Conservation (phyloP, 2,888 invertebrate species). For the Zygothrica quintamaculata region DNA sequence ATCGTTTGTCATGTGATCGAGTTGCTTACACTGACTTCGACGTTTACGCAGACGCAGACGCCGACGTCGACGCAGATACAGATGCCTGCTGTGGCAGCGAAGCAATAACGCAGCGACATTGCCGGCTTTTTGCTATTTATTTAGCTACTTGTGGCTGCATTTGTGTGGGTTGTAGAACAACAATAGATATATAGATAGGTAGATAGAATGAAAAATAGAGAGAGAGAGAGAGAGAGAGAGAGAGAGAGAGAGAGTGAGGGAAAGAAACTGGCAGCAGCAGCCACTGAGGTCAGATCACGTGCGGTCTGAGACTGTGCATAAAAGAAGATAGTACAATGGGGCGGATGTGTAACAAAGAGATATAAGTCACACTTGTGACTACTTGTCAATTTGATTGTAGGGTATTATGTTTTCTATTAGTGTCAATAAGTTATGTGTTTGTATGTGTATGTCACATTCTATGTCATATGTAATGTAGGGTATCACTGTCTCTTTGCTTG, state of each 20-base stretch:
- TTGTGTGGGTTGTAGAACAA: conserved; percentile 26
- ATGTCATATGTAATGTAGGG: too few relatives aligned
- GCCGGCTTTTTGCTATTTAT: conserved; percentile 41
- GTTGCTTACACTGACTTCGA: conserved; percentile 20
- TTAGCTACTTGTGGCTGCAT: conserved; percentile 62
- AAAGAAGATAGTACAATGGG: background rate
- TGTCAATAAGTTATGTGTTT: too few relatives aligned
- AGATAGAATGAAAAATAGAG: background rate
- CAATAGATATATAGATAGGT: too few relatives aligned
- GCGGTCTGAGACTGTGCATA: conserved; percentile 38
- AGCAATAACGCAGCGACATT: conserved; percentile 2
- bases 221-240: conserved; percentile 19
- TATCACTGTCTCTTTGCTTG: too few relatives aligned
- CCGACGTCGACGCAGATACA: conserved; percentile 5
- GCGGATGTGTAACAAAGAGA: too few relatives aligned
- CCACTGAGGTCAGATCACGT: conserved; percentile 63
- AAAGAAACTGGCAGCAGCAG: conserved; percentile 28
- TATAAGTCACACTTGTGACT: background rate
- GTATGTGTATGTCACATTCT: conserved; percentile 12
- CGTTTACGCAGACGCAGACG: conserved; percentile 1
- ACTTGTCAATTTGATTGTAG: too few relatives aligned
- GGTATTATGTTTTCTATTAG: too few relatives aligned
- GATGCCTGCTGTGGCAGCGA: conserved; percentile 4
- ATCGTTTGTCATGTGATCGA: conserved; percentile 61
- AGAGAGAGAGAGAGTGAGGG: conserved; percentile 26